Conservation (phyloP, 2,113 vertebrate species). For the Menura novaehollandiae region DNA sequence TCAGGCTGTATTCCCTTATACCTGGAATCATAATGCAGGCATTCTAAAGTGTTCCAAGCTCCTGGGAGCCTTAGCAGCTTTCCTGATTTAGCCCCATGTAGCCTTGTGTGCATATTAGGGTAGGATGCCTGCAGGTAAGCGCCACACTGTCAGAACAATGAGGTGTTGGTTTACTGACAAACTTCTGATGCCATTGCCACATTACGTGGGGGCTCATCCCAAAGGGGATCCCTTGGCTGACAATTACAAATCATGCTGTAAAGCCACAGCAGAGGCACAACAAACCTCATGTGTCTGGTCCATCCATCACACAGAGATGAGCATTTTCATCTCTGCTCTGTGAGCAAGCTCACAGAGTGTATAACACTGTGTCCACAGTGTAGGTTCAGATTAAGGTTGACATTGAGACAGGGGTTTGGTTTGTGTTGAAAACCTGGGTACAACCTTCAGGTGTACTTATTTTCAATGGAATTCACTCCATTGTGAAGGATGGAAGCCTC, state of each 20-base stretch:
- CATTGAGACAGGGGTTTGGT: not conserved
- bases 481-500: not conserved
- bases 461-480: not conserved
- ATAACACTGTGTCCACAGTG: not conserved
- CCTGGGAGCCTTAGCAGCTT: not conserved
- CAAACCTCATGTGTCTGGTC: not conserved
- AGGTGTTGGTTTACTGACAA: not conserved
- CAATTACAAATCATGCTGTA: not conserved
- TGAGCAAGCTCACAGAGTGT: not conserved
- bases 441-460: not conserved
- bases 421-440: not conserved
- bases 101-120: accelerated
- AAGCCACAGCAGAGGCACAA: accelerated
- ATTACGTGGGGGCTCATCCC: accelerated
- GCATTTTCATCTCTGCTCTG: not conserved
- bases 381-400: not conserved
- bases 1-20: not conserved
- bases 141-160: not conserved
- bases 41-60: not conserved
- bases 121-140: not conserved
- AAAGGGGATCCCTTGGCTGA: not conserved
- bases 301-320: too few species aligned
- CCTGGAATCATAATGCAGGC: not conserved
- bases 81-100: not conserved
- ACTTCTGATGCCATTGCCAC: not conserved